Percentiles rank a stretch among this genome's conserved stretches.
Evolutionary conservation across 2,113 vertebrate species (phyloP).

Genomic region (Crocuta crocuta): DNA sequence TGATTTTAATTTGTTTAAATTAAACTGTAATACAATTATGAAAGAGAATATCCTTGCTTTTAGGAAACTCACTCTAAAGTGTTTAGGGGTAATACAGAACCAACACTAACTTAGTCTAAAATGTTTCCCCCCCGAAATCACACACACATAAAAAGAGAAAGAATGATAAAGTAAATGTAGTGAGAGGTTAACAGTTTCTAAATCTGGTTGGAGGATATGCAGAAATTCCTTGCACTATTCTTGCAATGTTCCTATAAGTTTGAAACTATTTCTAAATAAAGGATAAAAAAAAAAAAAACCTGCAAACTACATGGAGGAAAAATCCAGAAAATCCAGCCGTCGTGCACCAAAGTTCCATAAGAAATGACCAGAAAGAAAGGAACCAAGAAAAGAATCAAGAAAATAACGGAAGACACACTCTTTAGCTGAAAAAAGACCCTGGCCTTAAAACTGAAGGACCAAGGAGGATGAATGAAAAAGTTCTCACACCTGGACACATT

Average conservation of each 20-base stretch:
- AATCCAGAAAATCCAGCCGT: not conserved
- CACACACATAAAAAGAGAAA: not conserved
- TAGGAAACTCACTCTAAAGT: not conserved
- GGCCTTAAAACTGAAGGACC: not conserved
- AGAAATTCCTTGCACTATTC: not conserved
- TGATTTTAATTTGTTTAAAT: conserved; percentile 1
- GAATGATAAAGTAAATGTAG: not conserved
- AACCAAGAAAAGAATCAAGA: not conserved
- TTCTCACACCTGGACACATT: not conserved
- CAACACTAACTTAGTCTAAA: not conserved
- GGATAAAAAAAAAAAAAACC: not conserved
- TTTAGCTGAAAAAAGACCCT: not conserved
- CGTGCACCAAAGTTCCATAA: not conserved
- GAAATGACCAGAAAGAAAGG: not conserved
- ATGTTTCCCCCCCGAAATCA: not conserved
- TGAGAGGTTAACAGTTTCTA: not conserved
- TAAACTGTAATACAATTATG: not conserved
- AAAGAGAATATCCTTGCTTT: not conserved
- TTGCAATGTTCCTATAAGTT: not conserved
- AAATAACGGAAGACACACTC: not conserved
- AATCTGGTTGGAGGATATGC: not conserved
- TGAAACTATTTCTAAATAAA: conserved; percentile 50
- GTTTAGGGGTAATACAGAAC: not conserved
- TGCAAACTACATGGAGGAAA: not conserved
- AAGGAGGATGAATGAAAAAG: not conserved